Base-by-base conservation (phyloP, 2,113 vertebrate species). In the Bettongia penicillata region DNA sequence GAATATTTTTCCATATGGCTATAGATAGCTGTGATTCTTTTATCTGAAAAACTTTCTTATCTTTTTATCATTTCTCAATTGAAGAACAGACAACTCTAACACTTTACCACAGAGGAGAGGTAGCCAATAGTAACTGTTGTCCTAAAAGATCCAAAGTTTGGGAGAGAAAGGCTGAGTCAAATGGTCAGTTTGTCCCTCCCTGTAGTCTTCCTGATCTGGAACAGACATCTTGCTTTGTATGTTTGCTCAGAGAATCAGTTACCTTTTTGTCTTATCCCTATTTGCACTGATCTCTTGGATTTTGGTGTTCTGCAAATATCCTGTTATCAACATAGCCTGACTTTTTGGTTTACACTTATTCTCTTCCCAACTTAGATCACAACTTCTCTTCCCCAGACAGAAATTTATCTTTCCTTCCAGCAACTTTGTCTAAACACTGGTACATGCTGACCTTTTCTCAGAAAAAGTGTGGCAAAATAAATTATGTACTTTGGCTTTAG, bases 401-500 rank as follows among this genome's bases (percentile, higher is more conserved):
- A 77, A 77, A 43, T n/a, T 77, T 77, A 77, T 77, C 25, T 77
- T 77, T 77, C 68, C 37, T 77, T 19, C 16, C 68, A 43, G 68
- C 37, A 77, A 43, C 37, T 22, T 77, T 77, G 68, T 77, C 1
- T n/a, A n/a, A 77, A 77, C 37, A 43, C n/a, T 77, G 68, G 68
- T 77, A 77, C 68, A 77, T 22, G 37, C 22, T 77, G 68, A 43
- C 68, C 68, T 77, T 77, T 77, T 77, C 68, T 77, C 37, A 77
- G 37, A 37, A 77, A 77, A 77, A 90, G 93, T 93, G 53, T 94
- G 24, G 51, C 23, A 91, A 22, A 77, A 43, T n/a, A 95, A 94
- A 89, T 49, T 55, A 90, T 90, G 16, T 4, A 50, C 1, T 91
- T 22, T 53, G 2, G 47, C 3, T 51, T 1, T 91, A 68, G 91